A percentile compares a stretch with the other conserved stretches of the same genome.
These are phyloP conservation scores for Formica aserva DNA, from an alignment of 2,888 invertebrate genomes.

Conservation along the genomic window DNA sequence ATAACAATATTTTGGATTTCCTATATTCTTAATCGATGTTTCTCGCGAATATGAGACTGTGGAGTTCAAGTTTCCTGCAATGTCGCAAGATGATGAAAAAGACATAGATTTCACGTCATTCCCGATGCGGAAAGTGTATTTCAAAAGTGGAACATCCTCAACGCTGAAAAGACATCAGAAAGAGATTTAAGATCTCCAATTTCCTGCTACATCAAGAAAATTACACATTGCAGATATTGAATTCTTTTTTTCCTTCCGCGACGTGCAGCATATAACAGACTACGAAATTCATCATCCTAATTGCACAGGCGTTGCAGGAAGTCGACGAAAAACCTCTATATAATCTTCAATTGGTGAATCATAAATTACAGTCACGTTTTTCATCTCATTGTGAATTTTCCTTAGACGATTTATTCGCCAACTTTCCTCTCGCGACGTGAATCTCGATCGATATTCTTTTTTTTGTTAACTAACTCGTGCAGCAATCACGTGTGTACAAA, in stretches of 20 bases:
- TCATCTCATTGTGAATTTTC: slow-evolving; percentile 9
- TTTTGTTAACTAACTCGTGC: slow-evolving; percentile 19
- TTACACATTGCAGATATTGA: slow-evolving; percentile 25
- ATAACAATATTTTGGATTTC: background rate
- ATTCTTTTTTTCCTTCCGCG: background rate
- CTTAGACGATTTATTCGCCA: background rate
- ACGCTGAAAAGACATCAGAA: background rate
- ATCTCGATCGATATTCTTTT: slow-evolving; percentile 12
- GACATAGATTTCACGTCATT: background rate
- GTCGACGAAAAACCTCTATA: background rate
- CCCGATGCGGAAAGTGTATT: background rate
- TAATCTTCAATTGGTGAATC: background rate
- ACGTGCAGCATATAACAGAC: background rate
- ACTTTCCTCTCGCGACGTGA: slow-evolving; percentile 24
- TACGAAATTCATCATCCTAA: slow-evolving; percentile 17
- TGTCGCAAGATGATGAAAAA: background rate
- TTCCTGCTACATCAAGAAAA: slow-evolving; percentile 22
- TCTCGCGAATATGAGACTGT: background rate
- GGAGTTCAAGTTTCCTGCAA: background rate
- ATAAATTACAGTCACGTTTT: slow-evolving; percentile 16
- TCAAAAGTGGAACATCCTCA: background rate
- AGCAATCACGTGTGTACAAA: slow-evolving; percentile 9
- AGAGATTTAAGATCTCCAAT: slow-evolving; percentile 6
- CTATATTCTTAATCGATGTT: background rate
- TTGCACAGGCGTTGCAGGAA: background rate